Conservation (phyloP, 2,888 invertebrate genomes). For the Nipponacmea schrenckii region DNA sequence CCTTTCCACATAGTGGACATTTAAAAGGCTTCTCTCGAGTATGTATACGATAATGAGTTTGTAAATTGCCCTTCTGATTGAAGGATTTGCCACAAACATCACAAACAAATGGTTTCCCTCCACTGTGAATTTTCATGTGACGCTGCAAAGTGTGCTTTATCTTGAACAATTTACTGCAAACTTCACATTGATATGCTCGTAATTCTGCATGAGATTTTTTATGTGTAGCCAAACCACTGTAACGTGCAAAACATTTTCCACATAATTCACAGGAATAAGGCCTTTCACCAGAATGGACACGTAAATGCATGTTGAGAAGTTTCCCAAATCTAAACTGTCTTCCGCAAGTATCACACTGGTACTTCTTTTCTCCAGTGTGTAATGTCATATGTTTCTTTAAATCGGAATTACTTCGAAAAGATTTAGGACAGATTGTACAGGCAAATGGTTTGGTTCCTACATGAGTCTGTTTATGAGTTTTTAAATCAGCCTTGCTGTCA, state of each 20-base stretch:
- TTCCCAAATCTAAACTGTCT: not conserved
- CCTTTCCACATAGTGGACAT: not conserved
- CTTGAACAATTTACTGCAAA: conserved; percentile 4
- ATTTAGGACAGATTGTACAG: not conserved
- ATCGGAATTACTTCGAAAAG: not conserved
- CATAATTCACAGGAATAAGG: conserved; percentile 8
- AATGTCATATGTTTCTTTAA: not conserved
- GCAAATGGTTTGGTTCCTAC: not conserved
- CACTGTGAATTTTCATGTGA: conserved; percentile 8
- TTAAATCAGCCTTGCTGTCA: not conserved
- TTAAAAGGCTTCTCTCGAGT: conserved; percentile 10
- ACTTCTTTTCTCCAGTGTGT: not conserved
- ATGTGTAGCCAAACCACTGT: not conserved
- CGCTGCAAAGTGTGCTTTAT: not conserved
- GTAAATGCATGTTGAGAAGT: not conserved
- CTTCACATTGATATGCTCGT: conserved; percentile 8
- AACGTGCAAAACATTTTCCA: conserved; percentile 8
- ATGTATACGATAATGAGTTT: conserved; percentile 2
- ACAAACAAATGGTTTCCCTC: not conserved
- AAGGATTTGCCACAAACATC: conserved; percentile 9
- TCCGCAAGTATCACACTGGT: conserved; percentile 1
- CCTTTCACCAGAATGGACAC: conserved; percentile 27
- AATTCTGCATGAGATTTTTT: not conserved
- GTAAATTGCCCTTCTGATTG: conserved; percentile 9
- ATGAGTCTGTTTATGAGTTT: not conserved